Evolutionary conservation across 2,113 vertebrate species (phyloP), one percentile per base, ranked within the genome.

Genomic region (Paracanthobrama guichenoti): DNA sequence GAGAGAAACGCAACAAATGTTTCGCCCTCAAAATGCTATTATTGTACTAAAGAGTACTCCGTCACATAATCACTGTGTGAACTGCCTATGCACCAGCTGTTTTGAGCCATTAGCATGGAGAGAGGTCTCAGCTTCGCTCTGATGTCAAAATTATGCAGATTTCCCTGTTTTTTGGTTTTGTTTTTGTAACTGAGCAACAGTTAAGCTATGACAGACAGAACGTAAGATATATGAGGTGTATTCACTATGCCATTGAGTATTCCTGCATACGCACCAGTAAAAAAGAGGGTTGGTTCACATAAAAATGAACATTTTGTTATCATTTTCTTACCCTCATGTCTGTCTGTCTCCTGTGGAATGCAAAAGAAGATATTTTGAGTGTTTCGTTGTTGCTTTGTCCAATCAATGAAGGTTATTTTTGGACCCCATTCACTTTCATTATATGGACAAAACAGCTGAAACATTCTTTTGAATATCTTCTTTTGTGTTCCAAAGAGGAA

Each of bases 11-110:
- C 26, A 20, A 16, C 28, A n/a, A 84, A 82, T 44, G 79, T 79
- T 86, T 72, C 76, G 18, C 67, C 71, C 62, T 77, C 55, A 39
- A 84, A 78, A 81, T 86, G 75, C 67, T 31, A 26, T 72, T 72
- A 84, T 79, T 76, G 81, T 67, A 60, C 79, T 79, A 44, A 64
- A 69, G 48, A 85, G 59, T 53, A 81, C 62, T 48, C 26, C 24
- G 75, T 83, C 77, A 64, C 73, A 83, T 55, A 59, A 55, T 83
- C 80, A 85, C 79, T 81, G 82, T 86, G 81, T 88, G 64, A 85
- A 84, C 78, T 69, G 84, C 84, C 85, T 86, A 86, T 82, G 78
- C 44, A 85, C 59, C 75, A 83, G 55, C 77, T 86, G 69, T 89
- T 85, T 81, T 84, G 84, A 87, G 85, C 81, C 78, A 83, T 84